Evolutionary conservation across 2,797 vertebrate genomes (phyloP), one percentile per base, ranked within the genome.

Genomic region (Bufotes viridis): DNA sequence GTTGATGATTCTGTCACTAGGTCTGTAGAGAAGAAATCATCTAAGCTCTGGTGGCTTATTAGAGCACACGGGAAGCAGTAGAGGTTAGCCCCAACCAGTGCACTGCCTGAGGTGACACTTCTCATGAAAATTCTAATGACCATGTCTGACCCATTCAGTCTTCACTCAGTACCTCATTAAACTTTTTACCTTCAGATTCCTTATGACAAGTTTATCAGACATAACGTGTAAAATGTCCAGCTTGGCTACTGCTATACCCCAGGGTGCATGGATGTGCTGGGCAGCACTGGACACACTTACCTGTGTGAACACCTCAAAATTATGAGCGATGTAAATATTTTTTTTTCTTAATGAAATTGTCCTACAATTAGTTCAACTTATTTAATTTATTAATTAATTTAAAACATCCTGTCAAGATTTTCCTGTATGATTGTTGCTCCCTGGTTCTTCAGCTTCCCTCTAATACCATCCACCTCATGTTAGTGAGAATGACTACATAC

Each of bases 31-130:
- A 53, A 49, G 49, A 76, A n/a, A 76, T 76, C 74, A 53, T 76
- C 74, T 76, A 76, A 76, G 74, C 74, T 76, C 74, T 76, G 53
- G 74, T 76, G 74, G 22, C 74, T 76, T 76, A 76, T 76, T 76
- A 76, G 74, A 53, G 49, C 72, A 49, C 72, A 74, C 3, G 42
- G 51, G 18, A 42, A 74, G 8, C 70, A 74, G 74, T 20, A n/a
- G 9, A 53, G 42, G 42, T n/a, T 76, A 20, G 10, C 42, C 74
- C 49, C 6, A 76, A 74, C 74, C 42, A 22, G 7, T 76, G 42
- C n/a, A 76, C 74, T 76, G 49, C 74, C 74, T 51, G 74, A 76
- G 49, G 74, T n/a, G 49, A 76, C 74, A 53, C 42, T 4, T 72
- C 29, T 53, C 12, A 20, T 51, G 51, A 76, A 76, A 76, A 51